Conservation (phyloP, 2,888 invertebrate species). For the Torymus aiolomorphi region DNA sequence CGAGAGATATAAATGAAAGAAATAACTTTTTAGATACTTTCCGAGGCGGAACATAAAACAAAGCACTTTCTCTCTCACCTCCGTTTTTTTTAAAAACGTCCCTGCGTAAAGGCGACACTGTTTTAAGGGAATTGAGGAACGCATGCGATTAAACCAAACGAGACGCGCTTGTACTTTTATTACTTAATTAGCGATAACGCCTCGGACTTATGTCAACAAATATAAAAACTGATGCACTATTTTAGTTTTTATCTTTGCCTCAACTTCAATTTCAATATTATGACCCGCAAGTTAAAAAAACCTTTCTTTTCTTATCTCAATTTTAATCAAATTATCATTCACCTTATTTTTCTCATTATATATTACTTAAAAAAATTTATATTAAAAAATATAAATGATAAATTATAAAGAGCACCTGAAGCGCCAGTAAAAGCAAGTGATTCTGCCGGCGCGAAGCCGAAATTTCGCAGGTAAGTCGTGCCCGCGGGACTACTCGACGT, state of each 20-base stretch:
- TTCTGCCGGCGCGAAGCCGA: too few relatives aligned
- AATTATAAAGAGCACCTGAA: too few relatives aligned
- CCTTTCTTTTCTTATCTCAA: not conserved
- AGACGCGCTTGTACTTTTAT: slow-evolving; percentile 34
- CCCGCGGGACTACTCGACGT: not conserved
- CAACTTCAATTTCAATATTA: slow-evolving; percentile 17
- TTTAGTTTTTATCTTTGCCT: slow-evolving; percentile 2
- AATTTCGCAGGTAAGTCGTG: too few relatives aligned
- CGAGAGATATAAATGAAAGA: slow-evolving; percentile 46
- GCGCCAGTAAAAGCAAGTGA: too few relatives aligned
- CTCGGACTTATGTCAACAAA: slow-evolving; percentile 21
- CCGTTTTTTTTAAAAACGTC: slow-evolving; percentile 28
- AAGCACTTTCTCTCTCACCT: not conserved
- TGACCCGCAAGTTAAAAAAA: not conserved
- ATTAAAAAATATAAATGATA: too few relatives aligned
- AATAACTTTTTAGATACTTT: slow-evolving; percentile 48
- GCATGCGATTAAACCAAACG: slow-evolving; percentile 37
- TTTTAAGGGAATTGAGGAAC: slow-evolving; percentile 25
- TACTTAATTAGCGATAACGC: slow-evolving; percentile 42
- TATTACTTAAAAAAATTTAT: too few relatives aligned
- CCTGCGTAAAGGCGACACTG: slow-evolving; percentile 7
- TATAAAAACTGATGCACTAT: slow-evolving; percentile 9
- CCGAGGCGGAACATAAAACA: not conserved
- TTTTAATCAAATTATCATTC: too few relatives aligned
- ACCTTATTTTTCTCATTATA: too few relatives aligned